phyloP scores from a whole-genome alignment of 2,888 invertebrate genomes.

The Eueremaeus valkanovi region DNA sequence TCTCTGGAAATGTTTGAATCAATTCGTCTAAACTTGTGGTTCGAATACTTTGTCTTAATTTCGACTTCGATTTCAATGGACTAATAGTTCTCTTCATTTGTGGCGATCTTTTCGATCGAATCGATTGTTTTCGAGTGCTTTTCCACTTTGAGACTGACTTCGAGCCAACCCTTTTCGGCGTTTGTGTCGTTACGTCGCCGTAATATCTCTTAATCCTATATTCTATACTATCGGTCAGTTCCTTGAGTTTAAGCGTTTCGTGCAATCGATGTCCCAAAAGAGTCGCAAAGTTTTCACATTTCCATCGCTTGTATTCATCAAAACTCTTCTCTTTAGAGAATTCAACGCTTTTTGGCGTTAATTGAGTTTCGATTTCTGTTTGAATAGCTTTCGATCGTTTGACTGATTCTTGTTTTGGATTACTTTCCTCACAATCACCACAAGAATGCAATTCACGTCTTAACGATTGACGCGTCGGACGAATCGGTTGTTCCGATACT shows the following conservation, averaged over 20 bases:
- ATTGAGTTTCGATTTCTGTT: not conserved
- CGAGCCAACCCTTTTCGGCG: not conserved
- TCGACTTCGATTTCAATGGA: not conserved
- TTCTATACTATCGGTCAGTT: not conserved
- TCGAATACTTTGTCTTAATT: not conserved
- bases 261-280: conserved; percentile 4
- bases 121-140: not conserved
- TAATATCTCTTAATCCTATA: conserved; percentile 10
- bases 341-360: not conserved
- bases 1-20: not conserved
- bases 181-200: not conserved
- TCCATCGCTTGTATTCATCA: conserved; percentile 2
- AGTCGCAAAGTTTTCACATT: not conserved
- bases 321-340: not conserved
- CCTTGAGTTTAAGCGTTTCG: conserved; percentile 5
- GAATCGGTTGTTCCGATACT: not conserved
- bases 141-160: not conserved
- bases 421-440: not conserved
- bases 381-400: not conserved
- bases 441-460: not conserved
- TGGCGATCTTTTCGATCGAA: not conserved
- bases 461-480: not conserved
- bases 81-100: not conserved
- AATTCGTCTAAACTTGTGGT: not conserved
- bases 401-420: not conserved